Evolutionary conservation across 2,888 invertebrate species (phyloP), one percentile per base, ranked within the genome.

Genomic region (Zygaena filipendulae): DNA sequence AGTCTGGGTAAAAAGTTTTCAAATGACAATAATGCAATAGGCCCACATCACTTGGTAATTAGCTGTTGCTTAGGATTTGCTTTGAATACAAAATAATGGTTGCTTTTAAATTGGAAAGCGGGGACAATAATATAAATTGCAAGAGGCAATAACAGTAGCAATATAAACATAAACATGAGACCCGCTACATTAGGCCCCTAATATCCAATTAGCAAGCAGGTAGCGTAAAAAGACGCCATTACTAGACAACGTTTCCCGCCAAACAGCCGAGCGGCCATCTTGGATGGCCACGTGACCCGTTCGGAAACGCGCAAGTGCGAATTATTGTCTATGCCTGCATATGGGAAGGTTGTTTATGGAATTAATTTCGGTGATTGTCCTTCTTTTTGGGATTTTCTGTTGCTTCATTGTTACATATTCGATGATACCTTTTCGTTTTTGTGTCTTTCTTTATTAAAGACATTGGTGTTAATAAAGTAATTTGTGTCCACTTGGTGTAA

Each of bases 151-250:
- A 69, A 71, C 68, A 64, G 57, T 63, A 40, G 42, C 55, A 52
- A 44, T 56, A 63, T 67, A 69, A 66, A 63, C 59, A 16, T 16
- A 16, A 16, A 16, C 16, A 16, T 59, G 59, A 64, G 62, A 52
- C 64, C 69, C 61, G 63, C 61, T 69, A 75, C 74, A 77, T 77
- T 75, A 66, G 62, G 52, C 59, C 52, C 61, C 64, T 75, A 75
- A 75, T 74, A 67, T 64, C 68, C 70, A 74, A 77, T 77, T 75
- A 75, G 71, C 70, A 75, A 59, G 68, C 75, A 75, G 74, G 75
- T 77, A 74, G 64, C 72, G 75, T 72, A 74, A 75, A 75, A 74
- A 74, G 69, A 63, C 56, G 67, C 66, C 74, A 72, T 74, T 75
- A 68, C 50, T 47, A 53, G 52, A 53, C 52, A 61, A 57, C 60